A percentile compares a stretch with the other conserved stretches of the same genome.
Evolutionary conservation across 2,797 vertebrate species (phyloP).

Genomic region (Tauraco hartlaubi): DNA sequence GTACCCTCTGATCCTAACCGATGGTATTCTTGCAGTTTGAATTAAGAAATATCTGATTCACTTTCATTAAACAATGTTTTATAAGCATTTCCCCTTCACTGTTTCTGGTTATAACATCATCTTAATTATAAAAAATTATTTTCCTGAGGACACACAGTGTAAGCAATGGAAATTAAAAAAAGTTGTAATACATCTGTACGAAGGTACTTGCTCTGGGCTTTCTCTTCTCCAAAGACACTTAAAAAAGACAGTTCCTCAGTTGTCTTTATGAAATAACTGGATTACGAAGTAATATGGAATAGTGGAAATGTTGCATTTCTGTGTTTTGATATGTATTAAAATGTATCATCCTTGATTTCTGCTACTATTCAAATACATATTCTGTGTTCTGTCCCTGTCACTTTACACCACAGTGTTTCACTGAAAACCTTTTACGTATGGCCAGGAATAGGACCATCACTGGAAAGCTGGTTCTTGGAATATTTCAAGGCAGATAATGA

Average conservation of each 20-base stretch:
- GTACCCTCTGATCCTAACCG: background rate
- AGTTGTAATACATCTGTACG: background rate
- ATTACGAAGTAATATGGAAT: background rate
- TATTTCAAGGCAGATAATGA: background rate
- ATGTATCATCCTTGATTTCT: background rate
- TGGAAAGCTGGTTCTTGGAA: background rate
- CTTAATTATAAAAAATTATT: background rate
- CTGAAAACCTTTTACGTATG: background rate
- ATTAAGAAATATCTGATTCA: background rate
- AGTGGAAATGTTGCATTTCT: background rate
- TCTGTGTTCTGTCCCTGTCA: background rate
- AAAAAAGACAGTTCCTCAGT: background rate
- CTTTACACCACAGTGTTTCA: background rate
- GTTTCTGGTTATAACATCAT: background rate
- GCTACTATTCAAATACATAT: background rate
- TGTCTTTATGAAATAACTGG: background rate
- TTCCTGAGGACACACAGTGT: background rate
- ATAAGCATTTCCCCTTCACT: background rate
- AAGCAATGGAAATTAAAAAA: background rate
- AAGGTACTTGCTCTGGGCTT: background rate
- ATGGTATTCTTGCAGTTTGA: constrained; percentile 7
- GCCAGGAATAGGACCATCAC: background rate
- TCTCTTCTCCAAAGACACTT: background rate
- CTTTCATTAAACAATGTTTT: background rate
- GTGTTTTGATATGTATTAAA: background rate